Evolutionary conservation across 1,140 invertebrate genomes (phyloP), one percentile per base, ranked within the genome.

Genomic region (Pogonomyrmex barbatus): DNA sequence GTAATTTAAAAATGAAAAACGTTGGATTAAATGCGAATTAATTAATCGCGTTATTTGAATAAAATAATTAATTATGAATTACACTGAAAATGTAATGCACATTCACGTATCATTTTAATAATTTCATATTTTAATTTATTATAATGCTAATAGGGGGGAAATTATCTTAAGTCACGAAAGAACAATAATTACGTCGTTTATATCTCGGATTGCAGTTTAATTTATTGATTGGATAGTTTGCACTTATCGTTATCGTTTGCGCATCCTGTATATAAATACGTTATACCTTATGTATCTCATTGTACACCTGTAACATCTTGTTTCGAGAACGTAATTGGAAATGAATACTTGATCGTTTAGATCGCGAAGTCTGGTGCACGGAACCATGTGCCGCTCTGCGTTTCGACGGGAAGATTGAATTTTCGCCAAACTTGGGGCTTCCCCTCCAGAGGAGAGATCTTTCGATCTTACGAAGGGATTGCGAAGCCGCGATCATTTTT

Each of bases 331-430:
- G 65, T 85, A 87, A 87, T 88, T 77, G 86, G 39, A 70, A 58
- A 68, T 88, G 87, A 88, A 88, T 88, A 88, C 76, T 88, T 88
- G 47, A 87, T 87, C 70, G 71, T 24, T 62, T 33, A 39, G 68
- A 76, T 82, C 56, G 47, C 50, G 45, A 47, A 47, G 58, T 54
- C 56, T 17, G 33, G 36, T 58, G 45, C 73, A 4, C 33, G 63
- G 50, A 30, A 58, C 12, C 33, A n/a, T 30, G 39, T 36, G 30
- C 6, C 30, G 67, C 42, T 42, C 42, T 68, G 14, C 52, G 39
- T 65, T 73, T 73, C 67, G 65, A 71, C 52, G 67, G 47, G 67
- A 82, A 82, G 79, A 83, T 83, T 73, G 68, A 83, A 75, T 83
- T 83, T 83, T 17, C 79, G 79, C 6, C 30, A 60, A 83, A 75